Evolutionary conservation across 2,888 invertebrate genomes (phyloP), one percentile per base, ranked within the genome.

Genomic region (Eupeodes latifasciatus): DNA sequence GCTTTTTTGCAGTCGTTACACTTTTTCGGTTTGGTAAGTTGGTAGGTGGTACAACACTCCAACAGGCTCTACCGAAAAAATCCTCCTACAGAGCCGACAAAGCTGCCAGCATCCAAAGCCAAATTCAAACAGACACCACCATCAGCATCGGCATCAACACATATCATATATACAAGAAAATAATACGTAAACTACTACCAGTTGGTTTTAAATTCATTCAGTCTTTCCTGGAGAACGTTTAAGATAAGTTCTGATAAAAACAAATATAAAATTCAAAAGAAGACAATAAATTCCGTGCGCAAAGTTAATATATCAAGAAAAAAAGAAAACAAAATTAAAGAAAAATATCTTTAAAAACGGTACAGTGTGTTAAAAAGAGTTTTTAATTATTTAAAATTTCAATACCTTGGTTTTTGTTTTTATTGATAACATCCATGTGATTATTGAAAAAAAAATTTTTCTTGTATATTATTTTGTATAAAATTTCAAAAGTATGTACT

Each of bases 141-240:
- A 66, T 34, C 53, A 34, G 44, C 69, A 71, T 9, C 72, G 61
- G 51, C 49, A 59, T 61, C 57, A 49, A 51, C 55, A 47, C 62
- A 83, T 72, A 27, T 64, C 14, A 57, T 34, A 59, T 59, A 27
- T 16, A 71, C 27, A 81, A 66, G 69, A 75, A 62, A 40, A 62
- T 16, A 44, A 62, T 44, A 44, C 62, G 62, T 61, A 77, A 85
- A 74, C 67, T 82, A 82, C 78, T 47, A 86, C 66, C 57, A 62
- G 57, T 75, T 75, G 57, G 76, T 75, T 86, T 74, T 16, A 27
- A 59, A 81, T 78, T 85, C 77, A 74, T 77, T 86, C 75, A 86
- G 86, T 86, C 83, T 62, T 69, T 71, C 71, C 51, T 71, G 78
- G 86, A 57, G 64, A 82, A 86, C 83, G 78, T 64, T 79, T 69